A percentile compares a stretch with the other conserved stretches of the same genome.
Evolutionary conservation across 2,113 vertebrate species (phyloP).

Genomic region (Suncus etruscus): DNA sequence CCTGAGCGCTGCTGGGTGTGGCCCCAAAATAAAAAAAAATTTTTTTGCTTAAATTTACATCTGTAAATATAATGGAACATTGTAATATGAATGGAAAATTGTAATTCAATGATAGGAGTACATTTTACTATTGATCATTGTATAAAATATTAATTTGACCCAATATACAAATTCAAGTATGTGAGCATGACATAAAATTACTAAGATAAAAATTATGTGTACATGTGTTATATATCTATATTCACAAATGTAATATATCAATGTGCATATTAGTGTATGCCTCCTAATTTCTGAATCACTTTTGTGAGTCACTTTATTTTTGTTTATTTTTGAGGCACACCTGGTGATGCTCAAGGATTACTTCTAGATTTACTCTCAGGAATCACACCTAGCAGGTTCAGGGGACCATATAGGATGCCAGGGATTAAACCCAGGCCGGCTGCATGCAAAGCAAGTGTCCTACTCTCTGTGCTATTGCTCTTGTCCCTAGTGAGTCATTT

Average conservation of each 20-base stretch:
- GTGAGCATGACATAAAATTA: conserved; percentile 34
- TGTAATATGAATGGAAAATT: neutral
- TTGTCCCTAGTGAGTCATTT: neutral
- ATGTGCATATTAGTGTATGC: neutral
- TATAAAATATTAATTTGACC: conserved; percentile 62
- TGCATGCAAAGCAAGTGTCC: too few relatives aligned
- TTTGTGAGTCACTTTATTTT: neutral
- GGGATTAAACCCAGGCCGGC: too few relatives aligned
- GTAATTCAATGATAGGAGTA: conserved; percentile 8
- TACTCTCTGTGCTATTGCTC: too few relatives aligned
- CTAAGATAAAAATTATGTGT: conserved; percentile 5
- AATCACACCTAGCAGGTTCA: too few relatives aligned
- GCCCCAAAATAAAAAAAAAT: too few relatives aligned
- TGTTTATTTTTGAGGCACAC: too few relatives aligned
- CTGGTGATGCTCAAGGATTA: too few relatives aligned
- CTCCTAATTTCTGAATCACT: conserved; percentile 46
- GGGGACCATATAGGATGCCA: too few relatives aligned
- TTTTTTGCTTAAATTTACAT: neutral
- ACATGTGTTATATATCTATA: too few relatives aligned
- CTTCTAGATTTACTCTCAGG: too few relatives aligned
- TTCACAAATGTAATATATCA: too few relatives aligned
- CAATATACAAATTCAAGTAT: conserved; percentile 47
- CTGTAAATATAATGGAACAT: conserved; percentile 32
- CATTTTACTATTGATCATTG: conserved; percentile 26
- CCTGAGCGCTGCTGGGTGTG: too few relatives aligned